Evolutionary conservation across 1,140 invertebrate species (phyloP).

Genomic region (Tigriopus japonicus): DNA sequence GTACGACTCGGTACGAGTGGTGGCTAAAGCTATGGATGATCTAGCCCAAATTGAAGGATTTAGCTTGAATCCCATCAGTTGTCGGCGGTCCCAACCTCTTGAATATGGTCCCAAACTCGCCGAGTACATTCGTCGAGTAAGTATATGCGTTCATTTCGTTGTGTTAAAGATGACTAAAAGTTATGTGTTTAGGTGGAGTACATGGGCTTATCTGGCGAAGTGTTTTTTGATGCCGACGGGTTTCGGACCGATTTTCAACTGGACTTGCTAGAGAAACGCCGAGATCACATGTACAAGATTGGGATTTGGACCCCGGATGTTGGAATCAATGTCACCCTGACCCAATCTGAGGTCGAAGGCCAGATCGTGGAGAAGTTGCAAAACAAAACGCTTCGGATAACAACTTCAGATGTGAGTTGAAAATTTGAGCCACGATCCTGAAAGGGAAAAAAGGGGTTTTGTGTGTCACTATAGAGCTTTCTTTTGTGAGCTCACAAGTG

Average conservation of each 20-base stretch:
- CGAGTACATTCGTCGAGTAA: conserved; percentile 33
- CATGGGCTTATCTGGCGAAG: conserved; percentile 26
- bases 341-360: conserved; percentile 24
- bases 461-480: no score
- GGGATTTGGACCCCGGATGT: conserved; percentile 38
- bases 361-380: conserved; percentile 29
- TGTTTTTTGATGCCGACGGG: conserved; percentile 26
- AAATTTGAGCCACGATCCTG: no score
- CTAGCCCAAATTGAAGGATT: conserved; percentile 16
- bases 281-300: conserved; percentile 30
- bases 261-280: conserved; percentile 22
- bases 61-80: neutral
- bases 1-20: conserved; percentile 27
- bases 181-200: conserved; percentile 22
- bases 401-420: neutral
- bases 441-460: no score
- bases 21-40: conserved; percentile 25
- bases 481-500: no score
- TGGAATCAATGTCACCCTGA: conserved; percentile 28
- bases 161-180: neutral
- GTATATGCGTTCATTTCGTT: conserved; percentile 15
- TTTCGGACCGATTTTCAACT: conserved; percentile 25
- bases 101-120: conserved; percentile 21
- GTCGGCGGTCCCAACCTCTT: conserved; percentile 23
- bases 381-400: conserved; percentile 25